phyloP scores from a whole-genome alignment of 2,113 vertebrate genomes.

The Columba livia region DNA sequence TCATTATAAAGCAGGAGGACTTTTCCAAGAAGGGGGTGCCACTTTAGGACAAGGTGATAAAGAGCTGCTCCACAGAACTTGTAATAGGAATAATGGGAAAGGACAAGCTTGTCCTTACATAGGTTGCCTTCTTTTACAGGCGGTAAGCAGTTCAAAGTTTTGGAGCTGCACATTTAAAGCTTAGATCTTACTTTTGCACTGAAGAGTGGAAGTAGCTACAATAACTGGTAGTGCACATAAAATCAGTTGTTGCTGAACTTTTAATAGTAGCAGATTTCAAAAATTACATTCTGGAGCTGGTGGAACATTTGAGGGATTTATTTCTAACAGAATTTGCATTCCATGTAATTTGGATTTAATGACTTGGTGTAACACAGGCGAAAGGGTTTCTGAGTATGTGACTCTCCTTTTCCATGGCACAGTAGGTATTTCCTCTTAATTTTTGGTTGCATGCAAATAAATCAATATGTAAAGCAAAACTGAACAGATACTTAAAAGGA shows the following conservation, averaged over 20 bases:
- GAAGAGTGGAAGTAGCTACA: neutral
- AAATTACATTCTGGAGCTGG: conserved; percentile 11
- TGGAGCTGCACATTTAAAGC: neutral
- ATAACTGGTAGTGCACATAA: neutral
- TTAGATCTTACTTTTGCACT: neutral
- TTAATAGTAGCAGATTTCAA: conserved; percentile 7
- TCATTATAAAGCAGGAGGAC: neutral
- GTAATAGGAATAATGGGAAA: neutral
- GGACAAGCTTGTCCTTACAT: neutral
- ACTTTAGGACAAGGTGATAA: neutral
- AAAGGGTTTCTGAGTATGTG: conserved; percentile 11
- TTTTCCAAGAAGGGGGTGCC: neutral
- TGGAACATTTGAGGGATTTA: neutral
- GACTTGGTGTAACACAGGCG: neutral
- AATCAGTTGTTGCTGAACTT: neutral
- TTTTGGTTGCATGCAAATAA: conserved; percentile 35
- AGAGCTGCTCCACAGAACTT: neutral
- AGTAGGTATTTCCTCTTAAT: conserved; percentile 52
- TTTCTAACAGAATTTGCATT: conserved; percentile 13
- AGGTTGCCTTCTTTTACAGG: neutral
- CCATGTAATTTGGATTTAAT: conserved; percentile 42
- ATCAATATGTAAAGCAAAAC: conserved; percentile 15
- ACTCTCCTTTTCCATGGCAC: conserved; percentile 22
- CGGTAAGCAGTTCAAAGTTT: neutral
- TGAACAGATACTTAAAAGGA: conserved; percentile 21